Base-by-base conservation (phyloP, 2,888 invertebrate genomes). In the Oxyteleia sp. region DNA sequence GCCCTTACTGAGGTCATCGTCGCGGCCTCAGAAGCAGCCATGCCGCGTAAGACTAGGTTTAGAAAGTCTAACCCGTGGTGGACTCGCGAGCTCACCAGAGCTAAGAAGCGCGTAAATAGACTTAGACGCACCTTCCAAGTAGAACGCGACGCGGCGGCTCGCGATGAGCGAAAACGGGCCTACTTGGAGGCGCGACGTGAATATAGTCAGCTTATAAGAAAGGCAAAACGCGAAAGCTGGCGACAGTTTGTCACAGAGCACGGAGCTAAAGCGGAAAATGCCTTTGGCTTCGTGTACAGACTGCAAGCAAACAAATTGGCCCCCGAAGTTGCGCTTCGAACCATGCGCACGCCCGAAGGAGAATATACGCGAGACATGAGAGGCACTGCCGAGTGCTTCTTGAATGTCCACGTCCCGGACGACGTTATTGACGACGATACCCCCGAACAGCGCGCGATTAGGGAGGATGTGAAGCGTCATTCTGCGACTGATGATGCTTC, bases 61-160 rank as follows among this genome's bases (percentile, higher is more conserved):
- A 75, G 72, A 8, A 84, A 80, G 82, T 85, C 78, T 68, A 84
- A 82, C 23, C 84, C 82, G 41, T 87, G 85, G 84, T 86, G 85
- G 84, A 86, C 83, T 3, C 1, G 4, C 10, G 61, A 49, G 7
- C 35, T 86, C 0, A 84, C 80, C 0, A 23, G 11, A 7, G 15
- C 16, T 2, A 81, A 84, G 29, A 38, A 32, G 8, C 0, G 0
- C 3, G 71, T 51, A 0, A 57, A 80, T 55, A 47, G 53, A n/a
- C 13, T 7, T 10, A 66, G 66, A n/a, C 57, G 81, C 1, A 61
- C 26, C 4, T 74, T 15, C 8, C 74, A 82, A 35, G 8, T 26
- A 16, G 53, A 23, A 23, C 23, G 13, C 32, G 32, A 32, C 32
- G 32, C 3, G 5, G 5, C 23, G 23, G 35, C 13, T 41, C 13